phyloP scores from a whole-genome alignment of 2,113 vertebrate species.

The Cromileptes altivelis region DNA sequence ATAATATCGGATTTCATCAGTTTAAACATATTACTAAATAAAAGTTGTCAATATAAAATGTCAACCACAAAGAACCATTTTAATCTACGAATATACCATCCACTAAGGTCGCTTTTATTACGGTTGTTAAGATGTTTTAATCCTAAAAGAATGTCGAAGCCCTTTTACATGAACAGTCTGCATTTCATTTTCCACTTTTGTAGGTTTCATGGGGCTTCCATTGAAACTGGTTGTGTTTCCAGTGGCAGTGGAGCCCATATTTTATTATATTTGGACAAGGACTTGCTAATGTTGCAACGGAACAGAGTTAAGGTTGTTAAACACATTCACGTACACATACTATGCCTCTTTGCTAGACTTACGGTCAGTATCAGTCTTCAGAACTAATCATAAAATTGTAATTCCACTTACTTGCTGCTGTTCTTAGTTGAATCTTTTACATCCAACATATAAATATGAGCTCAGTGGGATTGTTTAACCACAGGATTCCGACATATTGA shows the following conservation, averaged over 20 bases:
- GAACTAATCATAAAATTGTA: not conserved
- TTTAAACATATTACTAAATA: not conserved
- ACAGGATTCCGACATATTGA: constrained; percentile 60
- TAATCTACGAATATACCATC: constrained; percentile 6
- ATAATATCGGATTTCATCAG: constrained; percentile 11
- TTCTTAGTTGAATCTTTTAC: not conserved
- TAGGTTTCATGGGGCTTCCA: not conserved
- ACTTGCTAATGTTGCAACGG: not conserved
- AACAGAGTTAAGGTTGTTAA: not conserved
- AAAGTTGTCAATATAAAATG: not conserved
- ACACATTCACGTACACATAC: not conserved
- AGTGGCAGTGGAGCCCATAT: not conserved
- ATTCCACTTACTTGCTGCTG: not conserved
- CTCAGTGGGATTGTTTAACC: constrained; percentile 61
- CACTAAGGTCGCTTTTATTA: not conserved
- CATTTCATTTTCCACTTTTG: constrained; percentile 4
- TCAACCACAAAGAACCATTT: not conserved
- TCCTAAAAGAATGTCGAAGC: not conserved
- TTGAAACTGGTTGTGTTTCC: constrained; percentile 1
- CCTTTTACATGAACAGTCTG: not conserved
- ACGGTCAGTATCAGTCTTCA: not conserved
- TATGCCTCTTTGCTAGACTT: not conserved
- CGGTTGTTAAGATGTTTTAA: constrained; percentile 23
- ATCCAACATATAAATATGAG: constrained; percentile 44
- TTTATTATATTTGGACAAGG: constrained; percentile 7